These are phyloP conservation scores for Ophonus ardosiacus DNA, from an alignment of 2,888 invertebrate species.

Conservation along the genomic window DNA sequence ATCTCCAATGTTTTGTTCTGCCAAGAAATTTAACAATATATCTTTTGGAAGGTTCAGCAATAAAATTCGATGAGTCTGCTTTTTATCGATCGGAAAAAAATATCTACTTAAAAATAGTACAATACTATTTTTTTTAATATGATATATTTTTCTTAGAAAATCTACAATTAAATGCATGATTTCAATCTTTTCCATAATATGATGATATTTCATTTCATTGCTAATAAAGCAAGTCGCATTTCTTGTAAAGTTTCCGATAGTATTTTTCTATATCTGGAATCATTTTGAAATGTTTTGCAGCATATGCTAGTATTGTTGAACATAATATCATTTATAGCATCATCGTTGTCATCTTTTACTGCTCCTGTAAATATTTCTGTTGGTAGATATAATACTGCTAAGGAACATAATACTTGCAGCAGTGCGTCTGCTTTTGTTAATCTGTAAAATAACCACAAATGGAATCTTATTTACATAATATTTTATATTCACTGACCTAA, in stretches of 20 bases:
- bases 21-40: no score
- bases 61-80: no score
- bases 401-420: neutral
- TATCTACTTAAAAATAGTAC: no score
- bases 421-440: neutral
- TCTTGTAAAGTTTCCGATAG: conserved; percentile 12
- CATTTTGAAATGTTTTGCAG: neutral
- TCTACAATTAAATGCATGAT: no score
- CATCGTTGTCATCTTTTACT: conserved; percentile 3
- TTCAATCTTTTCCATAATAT: neutral
- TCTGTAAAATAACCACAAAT: neutral
- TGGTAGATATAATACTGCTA: neutral
- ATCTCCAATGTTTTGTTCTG: no score
- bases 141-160: no score
- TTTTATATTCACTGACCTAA: conserved; percentile 2
- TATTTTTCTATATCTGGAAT: conserved; percentile 24
- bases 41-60: no score
- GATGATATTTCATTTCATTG: conserved; percentile 2
- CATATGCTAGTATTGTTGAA: neutral
- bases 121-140: no score
- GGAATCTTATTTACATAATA: neutral
- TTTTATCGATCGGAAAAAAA: no score
- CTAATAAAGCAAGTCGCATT: conserved; percentile 11
- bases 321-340: neutral
- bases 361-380: neutral